Percentiles rank a stretch among this genome's conserved stretches.
These are phyloP conservation scores for Meandrina meandrites DNA, from an alignment of 92 coral and sea anemone genomes.

Conservation along the genomic window DNA sequence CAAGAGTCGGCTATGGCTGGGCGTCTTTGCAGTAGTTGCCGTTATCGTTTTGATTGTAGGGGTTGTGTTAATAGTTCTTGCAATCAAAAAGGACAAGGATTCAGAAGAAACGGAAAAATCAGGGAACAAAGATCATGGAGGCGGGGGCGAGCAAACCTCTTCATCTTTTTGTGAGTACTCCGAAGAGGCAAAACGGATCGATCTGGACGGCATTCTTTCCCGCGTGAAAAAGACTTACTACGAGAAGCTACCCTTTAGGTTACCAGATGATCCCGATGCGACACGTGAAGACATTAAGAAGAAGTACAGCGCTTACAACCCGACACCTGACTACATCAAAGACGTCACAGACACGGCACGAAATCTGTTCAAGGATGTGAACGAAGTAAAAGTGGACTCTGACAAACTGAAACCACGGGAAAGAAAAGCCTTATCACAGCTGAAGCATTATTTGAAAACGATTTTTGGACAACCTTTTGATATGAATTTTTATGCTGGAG, in stretches of 20 bases:
- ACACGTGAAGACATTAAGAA: conserved; percentile 39
- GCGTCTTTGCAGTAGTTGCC: conserved; percentile 17
- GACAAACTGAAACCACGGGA: conserved; percentile 79
- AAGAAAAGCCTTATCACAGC: conserved; percentile 76
- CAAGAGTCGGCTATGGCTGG: background rate
- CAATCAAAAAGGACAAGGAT: conserved; percentile 9
- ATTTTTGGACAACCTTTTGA: conserved; percentile 87
- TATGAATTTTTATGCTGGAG: conserved; percentile 87
- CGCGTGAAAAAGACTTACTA: conserved; percentile 62
- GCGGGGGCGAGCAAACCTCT: background rate
- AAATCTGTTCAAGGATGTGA: conserved; percentile 60
- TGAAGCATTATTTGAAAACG: conserved; percentile 80
- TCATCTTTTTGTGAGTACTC: conserved; percentile 59
- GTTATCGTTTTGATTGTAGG: conserved; percentile 64
- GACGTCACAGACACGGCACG: conserved; percentile 74
- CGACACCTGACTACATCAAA: conserved; percentile 71
- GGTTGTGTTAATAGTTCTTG: conserved; percentile 70
- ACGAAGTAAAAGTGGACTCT: conserved; percentile 40
- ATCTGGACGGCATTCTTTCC: conserved; percentile 57
- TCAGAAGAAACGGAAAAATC: background rate
- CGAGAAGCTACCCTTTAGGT: conserved; percentile 57
- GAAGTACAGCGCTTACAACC: conserved; percentile 71
- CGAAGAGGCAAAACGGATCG: conserved; percentile 71
- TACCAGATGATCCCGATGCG: conserved; percentile 59
- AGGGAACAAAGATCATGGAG: background rate